Evolutionary conservation across 2,113 vertebrate genomes (phyloP).

Genomic region (Chitala chitala): DNA sequence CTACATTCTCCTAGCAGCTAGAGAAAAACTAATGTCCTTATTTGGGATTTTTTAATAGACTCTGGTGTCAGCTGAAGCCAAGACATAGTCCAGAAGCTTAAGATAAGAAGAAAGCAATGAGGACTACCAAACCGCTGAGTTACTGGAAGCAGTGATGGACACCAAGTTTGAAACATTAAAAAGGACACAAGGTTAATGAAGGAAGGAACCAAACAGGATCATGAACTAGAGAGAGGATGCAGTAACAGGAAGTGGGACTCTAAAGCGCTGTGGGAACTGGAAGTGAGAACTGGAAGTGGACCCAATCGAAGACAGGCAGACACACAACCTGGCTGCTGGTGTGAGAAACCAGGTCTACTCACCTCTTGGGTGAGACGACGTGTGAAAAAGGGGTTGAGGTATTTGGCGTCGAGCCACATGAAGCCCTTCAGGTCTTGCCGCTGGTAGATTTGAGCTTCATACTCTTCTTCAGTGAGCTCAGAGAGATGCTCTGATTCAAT

Average conservation of each 20-base stretch:
- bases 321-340: too few relatives aligned
- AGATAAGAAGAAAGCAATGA: too few relatives aligned
- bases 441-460: slow-evolving; percentile 89
- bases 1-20: too few relatives aligned
- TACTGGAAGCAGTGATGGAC: too few relatives aligned
- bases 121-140: too few relatives aligned
- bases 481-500: slow-evolving; percentile 91
- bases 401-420: slow-evolving; percentile 94
- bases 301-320: too few relatives aligned
- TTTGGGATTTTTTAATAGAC: too few relatives aligned
- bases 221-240: not conserved
- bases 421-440: slow-evolving; percentile 95
- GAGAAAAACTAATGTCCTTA: too few relatives aligned
- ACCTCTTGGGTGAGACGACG: slow-evolving; percentile 94
- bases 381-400: slow-evolving; percentile 96
- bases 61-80: too few relatives aligned
- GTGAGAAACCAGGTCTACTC: slow-evolving; percentile 35
- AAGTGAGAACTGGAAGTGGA: too few relatives aligned
- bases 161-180: not conserved
- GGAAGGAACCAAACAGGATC: not conserved
- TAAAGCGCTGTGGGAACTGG: too few relatives aligned
- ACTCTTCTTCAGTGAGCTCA: slow-evolving; percentile 94
- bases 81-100: too few relatives aligned
- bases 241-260: not conserved
- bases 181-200: not conserved